Evolutionary conservation across 2,888 invertebrate species (phyloP).

Genomic region (Eutolmus rufibarbis): DNA sequence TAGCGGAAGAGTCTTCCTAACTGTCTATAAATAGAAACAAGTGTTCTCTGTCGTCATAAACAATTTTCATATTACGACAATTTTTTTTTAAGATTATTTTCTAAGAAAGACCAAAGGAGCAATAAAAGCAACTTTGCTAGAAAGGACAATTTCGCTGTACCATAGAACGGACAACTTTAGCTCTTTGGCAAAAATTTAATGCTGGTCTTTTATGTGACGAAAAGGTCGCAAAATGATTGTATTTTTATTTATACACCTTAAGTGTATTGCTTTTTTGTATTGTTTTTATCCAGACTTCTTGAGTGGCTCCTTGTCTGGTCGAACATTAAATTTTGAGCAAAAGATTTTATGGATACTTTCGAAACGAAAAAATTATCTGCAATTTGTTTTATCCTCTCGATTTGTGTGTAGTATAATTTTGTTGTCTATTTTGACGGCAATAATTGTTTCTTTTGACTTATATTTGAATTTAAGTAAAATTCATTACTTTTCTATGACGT

Average conservation of each 20-base stretch:
- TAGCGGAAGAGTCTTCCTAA: background rate
- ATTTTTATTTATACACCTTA: background rate
- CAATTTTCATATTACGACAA: background rate
- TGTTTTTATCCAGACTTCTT: background rate
- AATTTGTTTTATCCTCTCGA: background rate
- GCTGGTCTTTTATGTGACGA: background rate
- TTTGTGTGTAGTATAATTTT: background rate
- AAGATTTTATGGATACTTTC: background rate
- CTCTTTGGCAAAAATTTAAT: background rate
- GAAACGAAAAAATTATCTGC: background rate
- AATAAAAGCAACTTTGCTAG: background rate
- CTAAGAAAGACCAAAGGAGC: background rate
- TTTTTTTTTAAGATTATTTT: background rate
- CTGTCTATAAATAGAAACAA: background rate
- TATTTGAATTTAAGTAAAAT: background rate
- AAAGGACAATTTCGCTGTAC: background rate
- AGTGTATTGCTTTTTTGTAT: background rate
- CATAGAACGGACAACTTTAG: background rate
- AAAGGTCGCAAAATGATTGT: background rate
- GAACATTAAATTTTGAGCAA: background rate
- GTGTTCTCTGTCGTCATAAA: background rate
- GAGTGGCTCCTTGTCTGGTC: background rate
- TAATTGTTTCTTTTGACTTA: background rate
- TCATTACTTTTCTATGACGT: background rate
- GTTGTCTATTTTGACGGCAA: background rate